A percentile compares a stretch with the other conserved stretches of the same genome.
phyloP scores from a whole-genome alignment of 2,888 invertebrate species.

The Orthosia gracilis region DNA sequence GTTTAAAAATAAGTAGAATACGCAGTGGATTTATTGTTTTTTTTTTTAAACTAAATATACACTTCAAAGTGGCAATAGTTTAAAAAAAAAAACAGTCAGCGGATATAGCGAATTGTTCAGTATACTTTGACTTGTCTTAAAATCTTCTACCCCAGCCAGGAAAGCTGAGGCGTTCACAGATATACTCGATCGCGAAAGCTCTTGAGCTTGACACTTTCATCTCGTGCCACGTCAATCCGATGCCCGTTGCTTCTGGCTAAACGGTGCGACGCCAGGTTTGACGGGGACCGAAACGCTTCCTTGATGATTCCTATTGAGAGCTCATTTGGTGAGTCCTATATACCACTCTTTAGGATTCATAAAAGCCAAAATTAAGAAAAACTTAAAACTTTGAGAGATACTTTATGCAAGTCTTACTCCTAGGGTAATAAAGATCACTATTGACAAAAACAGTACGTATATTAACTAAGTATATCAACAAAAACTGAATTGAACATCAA shows the following conservation, averaged over 20 bases:
- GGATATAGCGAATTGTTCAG: no score
- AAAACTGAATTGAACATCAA: neutral
- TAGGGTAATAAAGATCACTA: no score
- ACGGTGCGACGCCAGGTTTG: neutral
- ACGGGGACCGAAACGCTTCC: neutral
- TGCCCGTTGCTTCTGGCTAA: neutral
- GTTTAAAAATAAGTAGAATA: no score
- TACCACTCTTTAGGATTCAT: no score
- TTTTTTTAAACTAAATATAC: no score
- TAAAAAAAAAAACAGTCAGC: no score
- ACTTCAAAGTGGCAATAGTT: no score
- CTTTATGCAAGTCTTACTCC: no score
- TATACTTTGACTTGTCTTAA: neutral
- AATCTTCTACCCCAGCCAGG: neutral
- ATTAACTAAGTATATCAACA: neutral
- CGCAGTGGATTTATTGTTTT: no score
- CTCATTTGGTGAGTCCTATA: neutral
- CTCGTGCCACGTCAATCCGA: neutral
- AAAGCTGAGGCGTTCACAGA: neutral
- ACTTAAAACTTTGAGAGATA: no score
- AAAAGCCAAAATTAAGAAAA: no score
- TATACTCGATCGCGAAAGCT: neutral
- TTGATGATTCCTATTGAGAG: neutral
- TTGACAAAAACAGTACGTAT: no score
- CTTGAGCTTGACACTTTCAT: neutral